These are phyloP conservation scores for Argyra leucocephala DNA, from an alignment of 2,888 invertebrate genomes.

Conservation along the genomic window DNA sequence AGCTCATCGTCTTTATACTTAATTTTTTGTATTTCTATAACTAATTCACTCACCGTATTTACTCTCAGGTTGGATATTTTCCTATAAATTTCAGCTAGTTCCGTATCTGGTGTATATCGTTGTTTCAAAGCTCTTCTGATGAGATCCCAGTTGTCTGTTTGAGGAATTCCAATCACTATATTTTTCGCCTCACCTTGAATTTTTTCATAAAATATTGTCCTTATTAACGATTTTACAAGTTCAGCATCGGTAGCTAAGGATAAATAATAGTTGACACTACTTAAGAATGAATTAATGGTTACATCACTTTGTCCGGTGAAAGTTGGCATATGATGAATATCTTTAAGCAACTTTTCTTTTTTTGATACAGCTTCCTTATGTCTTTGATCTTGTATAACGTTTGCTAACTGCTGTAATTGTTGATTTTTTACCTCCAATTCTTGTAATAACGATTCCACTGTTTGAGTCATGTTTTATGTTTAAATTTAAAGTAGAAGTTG, in stretches of 20 bases:
- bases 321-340: no score
- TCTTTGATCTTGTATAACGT: no score
- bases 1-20: slow-evolving; percentile 13
- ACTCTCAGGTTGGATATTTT: not conserved
- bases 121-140: slow-evolving; percentile 6
- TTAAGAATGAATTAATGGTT: not conserved
- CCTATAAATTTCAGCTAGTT: slow-evolving; percentile 10
- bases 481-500: no score
- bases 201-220: not conserved
- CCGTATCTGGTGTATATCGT: not conserved
- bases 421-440: no score
- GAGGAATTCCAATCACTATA: not conserved
- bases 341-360: no score
- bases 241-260: not conserved
- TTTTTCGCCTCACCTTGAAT: slow-evolving; percentile 13
- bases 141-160: not conserved
- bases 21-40: not conserved
- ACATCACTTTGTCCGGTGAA: not conserved
- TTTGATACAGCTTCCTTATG: no score
- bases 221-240: not conserved
- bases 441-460: no score
- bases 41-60: slow-evolving; percentile 9
- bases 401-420: no score
- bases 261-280: not conserved
- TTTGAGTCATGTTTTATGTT: no score